A percentile compares a stretch with the other conserved stretches of the same genome.
phyloP scores from a whole-genome alignment of 2,113 vertebrate species.

The Machaerirhynchus nigripectus region DNA sequence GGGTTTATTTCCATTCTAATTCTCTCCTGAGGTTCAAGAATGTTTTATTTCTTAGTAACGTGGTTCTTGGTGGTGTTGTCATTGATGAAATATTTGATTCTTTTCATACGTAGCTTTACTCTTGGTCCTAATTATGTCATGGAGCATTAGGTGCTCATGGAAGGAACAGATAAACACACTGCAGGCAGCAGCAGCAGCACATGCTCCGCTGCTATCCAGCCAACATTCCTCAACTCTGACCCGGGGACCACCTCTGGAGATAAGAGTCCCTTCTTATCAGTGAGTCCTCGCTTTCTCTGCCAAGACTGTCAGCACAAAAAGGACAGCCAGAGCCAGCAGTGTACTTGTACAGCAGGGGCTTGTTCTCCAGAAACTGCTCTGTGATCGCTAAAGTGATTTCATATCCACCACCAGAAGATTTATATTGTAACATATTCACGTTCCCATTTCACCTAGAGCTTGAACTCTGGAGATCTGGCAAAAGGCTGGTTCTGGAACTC shows the following conservation, averaged over 20 bases:
- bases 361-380: neutral
- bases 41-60: neutral
- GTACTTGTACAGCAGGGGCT: neutral
- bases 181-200: slow-evolving; percentile 2
- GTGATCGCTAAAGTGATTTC: neutral
- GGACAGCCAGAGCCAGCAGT: neutral
- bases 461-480: neutral
- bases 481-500: neutral
- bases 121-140: neutral
- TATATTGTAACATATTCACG: neutral
- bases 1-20: neutral
- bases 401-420: neutral
- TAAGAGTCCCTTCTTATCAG: slow-evolving; percentile 42
- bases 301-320: neutral
- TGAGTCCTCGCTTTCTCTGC: neutral
- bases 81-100: neutral
- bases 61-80: neutral
- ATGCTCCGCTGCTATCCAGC: neutral
- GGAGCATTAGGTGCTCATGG: neutral
- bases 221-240: slow-evolving; percentile 56
- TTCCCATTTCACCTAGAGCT: neutral
- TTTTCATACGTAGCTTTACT: neutral
- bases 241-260: slow-evolving; percentile 49
- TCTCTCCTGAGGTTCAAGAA: neutral
- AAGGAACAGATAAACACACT: neutral